phyloP scores from a whole-genome alignment of 2,113 vertebrate genomes.

The Hippopotamus amphibius region DNA sequence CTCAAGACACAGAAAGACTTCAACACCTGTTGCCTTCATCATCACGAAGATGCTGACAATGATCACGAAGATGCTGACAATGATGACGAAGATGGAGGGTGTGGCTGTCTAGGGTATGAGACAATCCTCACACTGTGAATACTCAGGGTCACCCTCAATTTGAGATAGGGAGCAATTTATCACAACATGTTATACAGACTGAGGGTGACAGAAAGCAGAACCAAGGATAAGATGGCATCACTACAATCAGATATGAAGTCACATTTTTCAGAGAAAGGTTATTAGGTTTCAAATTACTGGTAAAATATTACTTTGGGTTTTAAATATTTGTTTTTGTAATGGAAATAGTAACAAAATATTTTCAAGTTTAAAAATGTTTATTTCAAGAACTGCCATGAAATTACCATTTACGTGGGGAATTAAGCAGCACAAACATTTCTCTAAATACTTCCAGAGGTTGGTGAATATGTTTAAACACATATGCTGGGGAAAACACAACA shows the following conservation, averaged over 20 bases:
- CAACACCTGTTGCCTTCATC: neutral
- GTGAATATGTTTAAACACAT: constrained; percentile 34
- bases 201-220: constrained; percentile 37
- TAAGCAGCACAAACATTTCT: constrained; percentile 77
- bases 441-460: constrained; percentile 79
- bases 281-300: constrained; percentile 59
- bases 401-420: constrained; percentile 80
- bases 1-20: neutral
- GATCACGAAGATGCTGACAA: neutral
- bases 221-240: neutral
- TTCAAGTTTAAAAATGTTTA: constrained; percentile 79
- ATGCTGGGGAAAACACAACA: constrained; percentile 18
- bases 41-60: neutral
- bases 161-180: neutral
- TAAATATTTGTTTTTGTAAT: constrained; percentile 75
- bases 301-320: constrained; percentile 71
- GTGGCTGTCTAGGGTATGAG: neutral
- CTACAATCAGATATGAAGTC: constrained; percentile 3
- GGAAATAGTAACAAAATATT: constrained; percentile 75
- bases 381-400: constrained; percentile 81
- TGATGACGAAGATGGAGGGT: neutral
- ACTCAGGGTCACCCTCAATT: neutral
- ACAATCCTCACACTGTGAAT: neutral
- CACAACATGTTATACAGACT: constrained; percentile 23
- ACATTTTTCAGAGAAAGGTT: constrained; percentile 44